A percentile compares a stretch with the other conserved stretches of the same genome.
Conservation (phyloP, 2,113 vertebrate species). For the Clarias batrachus region DNA sequence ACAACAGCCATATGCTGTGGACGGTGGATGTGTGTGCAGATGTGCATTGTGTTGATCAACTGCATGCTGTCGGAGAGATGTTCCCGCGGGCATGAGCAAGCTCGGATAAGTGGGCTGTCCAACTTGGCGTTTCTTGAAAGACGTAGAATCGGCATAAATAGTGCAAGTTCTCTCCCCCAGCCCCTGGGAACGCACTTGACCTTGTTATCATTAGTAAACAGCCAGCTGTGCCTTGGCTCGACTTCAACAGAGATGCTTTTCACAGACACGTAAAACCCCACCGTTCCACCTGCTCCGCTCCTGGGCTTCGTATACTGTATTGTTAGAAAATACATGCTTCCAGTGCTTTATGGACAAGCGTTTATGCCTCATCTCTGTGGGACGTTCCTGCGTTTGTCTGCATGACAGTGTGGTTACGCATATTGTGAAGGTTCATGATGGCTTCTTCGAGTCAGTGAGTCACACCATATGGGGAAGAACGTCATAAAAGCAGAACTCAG, state of each 20-base stretch:
- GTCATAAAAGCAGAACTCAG: background rate
- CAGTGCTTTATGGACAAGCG: background rate
- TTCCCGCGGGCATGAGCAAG: background rate
- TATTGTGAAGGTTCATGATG: background rate
- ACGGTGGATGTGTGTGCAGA: background rate
- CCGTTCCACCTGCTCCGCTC: background rate
- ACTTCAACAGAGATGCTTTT: slow-evolving; percentile 16
- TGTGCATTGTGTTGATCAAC: background rate
- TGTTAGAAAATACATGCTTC: background rate
- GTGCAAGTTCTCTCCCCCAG: slow-evolving; percentile 30
- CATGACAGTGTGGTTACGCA: background rate
- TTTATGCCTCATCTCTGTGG: background rate
- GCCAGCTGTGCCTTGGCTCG: slow-evolving; percentile 29
- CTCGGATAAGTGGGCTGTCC: background rate
- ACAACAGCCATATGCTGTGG: background rate
- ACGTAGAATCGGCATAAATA: slow-evolving; percentile 37
- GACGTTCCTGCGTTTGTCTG: background rate
- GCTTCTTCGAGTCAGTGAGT: slow-evolving; percentile 22
- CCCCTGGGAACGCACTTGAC: slow-evolving; percentile 44
- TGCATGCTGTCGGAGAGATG: background rate
- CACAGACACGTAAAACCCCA: background rate
- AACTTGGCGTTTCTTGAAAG: slow-evolving; percentile 47
- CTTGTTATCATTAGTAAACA: slow-evolving; percentile 52
- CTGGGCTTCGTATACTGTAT: background rate
- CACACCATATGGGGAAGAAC: background rate